Evolutionary conservation across 1,140 invertebrate genomes (phyloP).

Genomic region (Diorhabda carinulata): DNA sequence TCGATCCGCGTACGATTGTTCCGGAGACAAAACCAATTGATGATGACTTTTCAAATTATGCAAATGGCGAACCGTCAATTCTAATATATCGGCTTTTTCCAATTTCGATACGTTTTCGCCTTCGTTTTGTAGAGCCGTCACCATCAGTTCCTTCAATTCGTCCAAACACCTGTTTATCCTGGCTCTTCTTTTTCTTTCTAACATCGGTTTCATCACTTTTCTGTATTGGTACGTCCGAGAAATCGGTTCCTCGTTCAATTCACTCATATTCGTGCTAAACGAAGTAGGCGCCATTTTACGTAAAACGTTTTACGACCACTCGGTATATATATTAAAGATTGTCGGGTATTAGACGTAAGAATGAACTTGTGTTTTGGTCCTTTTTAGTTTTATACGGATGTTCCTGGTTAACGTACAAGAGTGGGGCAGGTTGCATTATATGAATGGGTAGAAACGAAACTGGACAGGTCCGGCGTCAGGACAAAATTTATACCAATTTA

Average conservation of each 20-base stretch:
- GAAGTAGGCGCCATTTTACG: constrained; percentile 39
- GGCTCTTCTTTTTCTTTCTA: constrained; percentile 88
- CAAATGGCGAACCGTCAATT: constrained; percentile 88
- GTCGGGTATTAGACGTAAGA: constrained; percentile 23
- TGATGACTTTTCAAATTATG: constrained; percentile 76
- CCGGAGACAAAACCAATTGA: constrained; percentile 59
- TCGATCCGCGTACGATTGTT: constrained; percentile 70
- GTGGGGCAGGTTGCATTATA: constrained; percentile 20
- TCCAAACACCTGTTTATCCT: constrained; percentile 92
- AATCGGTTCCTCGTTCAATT: constrained; percentile 58
- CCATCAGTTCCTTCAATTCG: constrained; percentile 88
- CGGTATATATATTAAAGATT: constrained; percentile 4
- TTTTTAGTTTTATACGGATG: constrained; percentile 35
- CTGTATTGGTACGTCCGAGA: constrained; percentile 86
- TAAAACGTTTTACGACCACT: constrained; percentile 13
- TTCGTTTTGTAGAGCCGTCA: constrained; percentile 78
- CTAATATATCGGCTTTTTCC: constrained; percentile 95
- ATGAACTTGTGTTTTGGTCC: constrained; percentile 26
- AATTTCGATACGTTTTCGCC: constrained; percentile 88
- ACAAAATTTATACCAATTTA: too few species aligned
- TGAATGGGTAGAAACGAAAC: constrained; percentile 2
- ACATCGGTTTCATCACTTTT: constrained; percentile 94
- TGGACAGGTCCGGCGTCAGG: too few species aligned
- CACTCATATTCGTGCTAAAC: constrained; percentile 33
- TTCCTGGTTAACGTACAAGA: constrained; percentile 18